Conservation (phyloP, 2,797 vertebrate species). For the Pseudopleuronectes americanus region DNA sequence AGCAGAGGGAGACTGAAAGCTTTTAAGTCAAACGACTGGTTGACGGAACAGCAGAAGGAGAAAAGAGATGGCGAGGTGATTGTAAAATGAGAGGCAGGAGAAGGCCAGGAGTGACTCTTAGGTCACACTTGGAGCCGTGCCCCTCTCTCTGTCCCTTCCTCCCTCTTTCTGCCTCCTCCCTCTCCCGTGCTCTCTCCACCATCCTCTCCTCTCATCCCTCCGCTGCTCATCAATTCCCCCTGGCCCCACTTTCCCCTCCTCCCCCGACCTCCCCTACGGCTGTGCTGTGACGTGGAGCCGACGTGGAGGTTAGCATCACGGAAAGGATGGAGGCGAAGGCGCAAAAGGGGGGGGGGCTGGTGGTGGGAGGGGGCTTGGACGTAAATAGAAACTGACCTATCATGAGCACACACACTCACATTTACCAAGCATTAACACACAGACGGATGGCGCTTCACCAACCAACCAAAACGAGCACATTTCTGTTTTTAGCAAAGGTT, state of each 20-base stretch:
- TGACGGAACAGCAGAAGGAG: neutral
- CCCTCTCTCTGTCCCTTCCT: slow-evolving; percentile 11
- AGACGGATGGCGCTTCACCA: neutral
- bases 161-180: slow-evolving; percentile 23
- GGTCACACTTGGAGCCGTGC: slow-evolving; percentile 51
- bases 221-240: slow-evolving; percentile 15
- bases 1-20: slow-evolving; percentile 9
- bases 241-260: neutral
- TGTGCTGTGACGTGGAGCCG: slow-evolving; percentile 57
- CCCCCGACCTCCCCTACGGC: slow-evolving; percentile 46
- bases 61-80: slow-evolving; percentile 25
- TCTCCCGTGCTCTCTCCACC: slow-evolving; percentile 20
- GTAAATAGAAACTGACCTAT: slow-evolving; percentile 63
- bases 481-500: slow-evolving; percentile 36
- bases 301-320: slow-evolving; percentile 57
- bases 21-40: slow-evolving; percentile 45
- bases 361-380: slow-evolving; percentile 31
- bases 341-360: slow-evolving; percentile 1
- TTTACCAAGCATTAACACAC: slow-evolving; percentile 28
- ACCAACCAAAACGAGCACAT: slow-evolving; percentile 2
- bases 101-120: slow-evolving; percentile 38
- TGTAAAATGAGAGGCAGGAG: slow-evolving; percentile 46
- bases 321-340: slow-evolving; percentile 18
- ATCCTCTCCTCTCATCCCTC: slow-evolving; percentile 30
- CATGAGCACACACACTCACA: slow-evolving; percentile 29